Conservation (phyloP, 2,888 invertebrate genomes). For the Plagodis pulveraria region DNA sequence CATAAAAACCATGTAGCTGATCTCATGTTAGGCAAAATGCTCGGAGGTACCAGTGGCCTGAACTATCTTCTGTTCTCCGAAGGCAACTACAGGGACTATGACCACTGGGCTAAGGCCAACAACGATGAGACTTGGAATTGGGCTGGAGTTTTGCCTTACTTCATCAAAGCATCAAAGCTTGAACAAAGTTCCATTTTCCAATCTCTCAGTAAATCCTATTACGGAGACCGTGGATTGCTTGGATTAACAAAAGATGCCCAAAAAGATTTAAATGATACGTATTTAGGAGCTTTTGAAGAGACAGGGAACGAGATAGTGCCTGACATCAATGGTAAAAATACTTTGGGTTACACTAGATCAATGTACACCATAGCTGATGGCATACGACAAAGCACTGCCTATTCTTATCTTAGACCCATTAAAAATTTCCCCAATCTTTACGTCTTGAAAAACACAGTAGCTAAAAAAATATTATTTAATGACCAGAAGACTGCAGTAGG, state of each 20-base stretch:
- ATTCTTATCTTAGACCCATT: slow-evolving; percentile 42
- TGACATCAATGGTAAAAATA: slow-evolving; percentile 49
- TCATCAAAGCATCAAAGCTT: slow-evolving; percentile 53
- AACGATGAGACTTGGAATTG: slow-evolving; percentile 51
- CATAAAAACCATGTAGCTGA: slow-evolving; percentile 29
- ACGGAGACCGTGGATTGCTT: slow-evolving; percentile 43
- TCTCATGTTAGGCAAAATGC: slow-evolving; percentile 37
- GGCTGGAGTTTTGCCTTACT: slow-evolving; percentile 47
- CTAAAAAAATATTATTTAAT: slow-evolving; percentile 50
- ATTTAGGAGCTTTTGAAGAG: slow-evolving; percentile 60
- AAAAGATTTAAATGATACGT: slow-evolving; percentile 27
- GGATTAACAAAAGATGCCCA: slow-evolving; percentile 44
- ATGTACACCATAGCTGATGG: slow-evolving; percentile 37
- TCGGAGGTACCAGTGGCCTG: slow-evolving; percentile 40
- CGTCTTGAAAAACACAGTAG: slow-evolving; percentile 48
- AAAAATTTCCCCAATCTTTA: slow-evolving; percentile 46
- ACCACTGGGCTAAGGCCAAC: slow-evolving; percentile 45
- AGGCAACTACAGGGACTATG: slow-evolving; percentile 45
- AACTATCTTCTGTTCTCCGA: slow-evolving; percentile 34
- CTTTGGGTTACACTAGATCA: slow-evolving; percentile 50
- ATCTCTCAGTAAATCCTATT: slow-evolving; percentile 36
- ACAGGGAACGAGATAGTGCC: slow-evolving; percentile 58
- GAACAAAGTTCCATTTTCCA: slow-evolving; percentile 30
- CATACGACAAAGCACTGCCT: slow-evolving; percentile 47
- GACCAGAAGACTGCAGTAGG: slow-evolving; percentile 49